These are phyloP conservation scores for Plectrocnemia conspersa DNA, from an alignment of 1,140 invertebrate genomes.

Conservation along the genomic window DNA sequence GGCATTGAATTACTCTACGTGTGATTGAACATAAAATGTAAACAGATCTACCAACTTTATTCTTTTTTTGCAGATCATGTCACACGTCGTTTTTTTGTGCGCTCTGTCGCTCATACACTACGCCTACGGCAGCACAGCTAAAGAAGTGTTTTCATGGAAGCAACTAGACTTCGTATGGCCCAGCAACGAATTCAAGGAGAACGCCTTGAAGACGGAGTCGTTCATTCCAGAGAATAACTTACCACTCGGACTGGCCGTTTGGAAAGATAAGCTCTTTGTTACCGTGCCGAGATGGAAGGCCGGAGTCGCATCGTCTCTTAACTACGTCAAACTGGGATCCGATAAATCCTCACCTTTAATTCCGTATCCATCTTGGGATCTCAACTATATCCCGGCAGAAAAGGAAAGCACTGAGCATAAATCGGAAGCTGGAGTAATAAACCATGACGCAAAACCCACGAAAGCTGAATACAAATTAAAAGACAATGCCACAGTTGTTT, in stretches of 20 bases:
- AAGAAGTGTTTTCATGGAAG: slow-evolving; percentile 62
- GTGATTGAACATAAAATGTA: too few relatives aligned
- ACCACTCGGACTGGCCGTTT: slow-evolving; percentile 66
- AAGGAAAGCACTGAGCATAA: slow-evolving; percentile 37
- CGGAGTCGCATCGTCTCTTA: slow-evolving; percentile 66
- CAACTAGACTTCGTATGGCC: slow-evolving; percentile 66
- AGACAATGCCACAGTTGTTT: slow-evolving; percentile 57
- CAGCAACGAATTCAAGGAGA: slow-evolving; percentile 50
- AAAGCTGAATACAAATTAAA: slow-evolving; percentile 41
- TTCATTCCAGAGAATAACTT: slow-evolving; percentile 68
- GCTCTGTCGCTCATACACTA: slow-evolving; percentile 38
- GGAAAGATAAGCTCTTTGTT: slow-evolving; percentile 72
- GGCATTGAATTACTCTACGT: too few relatives aligned
- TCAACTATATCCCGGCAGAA: slow-evolving; percentile 55
- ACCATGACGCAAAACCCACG: too few relatives aligned
- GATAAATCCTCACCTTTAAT: slow-evolving; percentile 57
- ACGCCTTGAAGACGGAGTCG: slow-evolving; percentile 56
- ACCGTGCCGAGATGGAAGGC: slow-evolving; percentile 73
- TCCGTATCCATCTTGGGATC: slow-evolving; percentile 65
- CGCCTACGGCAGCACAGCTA: slow-evolving; percentile 40
- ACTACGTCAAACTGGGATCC: slow-evolving; percentile 57
- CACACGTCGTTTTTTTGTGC: slow-evolving; percentile 38
- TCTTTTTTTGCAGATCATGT: slow-evolving; percentile 37
- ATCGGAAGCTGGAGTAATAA: too few relatives aligned
- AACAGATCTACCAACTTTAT: too few relatives aligned